Evolutionary conservation across 1,140 invertebrate species (phyloP).

Genomic region (Drosophila kikkawai): DNA sequence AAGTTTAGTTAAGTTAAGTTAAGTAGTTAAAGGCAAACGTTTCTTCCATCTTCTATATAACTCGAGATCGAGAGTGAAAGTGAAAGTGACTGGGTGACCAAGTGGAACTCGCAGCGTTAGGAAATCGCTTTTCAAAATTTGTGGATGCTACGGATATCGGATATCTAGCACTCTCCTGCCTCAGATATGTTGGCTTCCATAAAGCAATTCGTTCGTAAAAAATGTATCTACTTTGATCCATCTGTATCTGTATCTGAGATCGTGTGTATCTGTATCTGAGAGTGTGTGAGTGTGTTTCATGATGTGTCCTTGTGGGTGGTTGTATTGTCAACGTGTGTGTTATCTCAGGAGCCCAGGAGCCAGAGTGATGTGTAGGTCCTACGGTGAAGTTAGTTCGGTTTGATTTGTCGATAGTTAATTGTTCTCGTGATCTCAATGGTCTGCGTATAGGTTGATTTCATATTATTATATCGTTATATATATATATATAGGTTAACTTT

Average conservation of each 20-base stretch:
- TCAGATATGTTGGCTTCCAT: constrained; percentile 71
- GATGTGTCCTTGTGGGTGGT: constrained; percentile 39
- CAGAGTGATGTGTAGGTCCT: constrained; percentile 29
- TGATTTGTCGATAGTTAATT: constrained; percentile 77
- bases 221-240: constrained; percentile 33
- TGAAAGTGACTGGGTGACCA: constrained; percentile 14
- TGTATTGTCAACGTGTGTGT: constrained; percentile 74
- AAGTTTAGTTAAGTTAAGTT: constrained; percentile 34
- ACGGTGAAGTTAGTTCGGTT: constrained; percentile 43
- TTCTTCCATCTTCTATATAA: constrained; percentile 49
- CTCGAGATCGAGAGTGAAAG: constrained; percentile 32
- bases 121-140: constrained; percentile 21
- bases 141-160: constrained; percentile 3
- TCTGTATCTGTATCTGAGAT: constrained; percentile 13
- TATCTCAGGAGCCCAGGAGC: constrained; percentile 13
- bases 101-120: constrained; percentile 34
- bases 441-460: constrained; percentile 36
- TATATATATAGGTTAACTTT: constrained; percentile 43
- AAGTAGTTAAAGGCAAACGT: constrained; percentile 74
- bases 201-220: constrained; percentile 21
- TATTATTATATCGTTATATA: constrained; percentile 38
- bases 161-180: constrained; percentile 17
- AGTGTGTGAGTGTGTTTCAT: constrained; percentile 15
- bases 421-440: constrained; percentile 59
- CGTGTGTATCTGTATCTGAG: constrained; percentile 22